A percentile compares a stretch with the other conserved stretches of the same genome.
phyloP scores from a whole-genome alignment of 2,113 vertebrate genomes.

The Cololabis saira region DNA sequence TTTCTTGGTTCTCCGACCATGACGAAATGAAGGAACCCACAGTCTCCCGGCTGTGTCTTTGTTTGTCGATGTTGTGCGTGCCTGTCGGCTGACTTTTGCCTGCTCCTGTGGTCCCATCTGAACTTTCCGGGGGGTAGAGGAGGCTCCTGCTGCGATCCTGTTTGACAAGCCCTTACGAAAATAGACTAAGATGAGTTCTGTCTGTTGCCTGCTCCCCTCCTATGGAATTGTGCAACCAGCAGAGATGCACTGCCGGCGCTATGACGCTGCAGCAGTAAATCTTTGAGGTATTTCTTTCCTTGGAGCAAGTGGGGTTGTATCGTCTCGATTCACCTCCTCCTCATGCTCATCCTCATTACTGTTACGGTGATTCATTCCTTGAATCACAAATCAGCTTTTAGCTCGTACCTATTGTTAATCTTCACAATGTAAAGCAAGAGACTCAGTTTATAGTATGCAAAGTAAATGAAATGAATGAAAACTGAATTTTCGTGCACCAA shows the following conservation, averaged over 20 bases:
- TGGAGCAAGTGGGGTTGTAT: constrained; percentile 9
- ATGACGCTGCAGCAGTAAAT: constrained; percentile 29
- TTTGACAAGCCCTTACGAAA: constrained; percentile 63
- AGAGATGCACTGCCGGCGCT: neutral
- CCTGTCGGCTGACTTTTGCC: constrained; percentile 13
- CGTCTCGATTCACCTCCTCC: too few relatives aligned
- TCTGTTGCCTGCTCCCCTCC: constrained; percentile 43
- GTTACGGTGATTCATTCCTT: neutral
- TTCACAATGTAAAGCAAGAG: too few relatives aligned
- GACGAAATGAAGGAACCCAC: neutral
- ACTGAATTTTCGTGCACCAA: too few relatives aligned
- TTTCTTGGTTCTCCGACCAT: constrained; percentile 13
- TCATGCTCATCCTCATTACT: neutral
- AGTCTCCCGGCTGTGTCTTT: neutral
- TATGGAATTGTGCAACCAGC: constrained; percentile 34
- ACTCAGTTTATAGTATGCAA: too few relatives aligned
- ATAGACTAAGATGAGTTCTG: constrained; percentile 50
- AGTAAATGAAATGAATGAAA: too few relatives aligned
- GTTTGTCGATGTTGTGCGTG: neutral
- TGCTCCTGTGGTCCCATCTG: constrained; percentile 54
- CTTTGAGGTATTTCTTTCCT: constrained; percentile 57
- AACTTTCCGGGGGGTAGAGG: constrained; percentile 60
- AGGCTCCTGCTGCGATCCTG: constrained; percentile 51
- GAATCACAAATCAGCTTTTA: neutral
- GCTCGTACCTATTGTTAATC: too few relatives aligned